Evolutionary conservation across 2,113 vertebrate genomes (phyloP).

Genomic region (Passer domesticus): DNA sequence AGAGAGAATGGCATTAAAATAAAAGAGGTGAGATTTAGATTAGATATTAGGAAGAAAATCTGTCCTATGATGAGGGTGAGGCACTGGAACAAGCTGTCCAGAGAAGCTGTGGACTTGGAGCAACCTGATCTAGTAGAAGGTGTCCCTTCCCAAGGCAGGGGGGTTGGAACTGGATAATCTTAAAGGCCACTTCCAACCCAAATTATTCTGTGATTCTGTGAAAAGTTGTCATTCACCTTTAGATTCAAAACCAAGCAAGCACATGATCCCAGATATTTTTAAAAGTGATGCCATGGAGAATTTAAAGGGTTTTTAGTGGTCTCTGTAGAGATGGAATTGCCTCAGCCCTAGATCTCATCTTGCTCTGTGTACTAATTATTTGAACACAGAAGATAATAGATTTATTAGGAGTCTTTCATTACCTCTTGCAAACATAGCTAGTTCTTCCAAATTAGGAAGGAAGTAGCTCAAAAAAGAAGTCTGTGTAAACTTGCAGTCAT

Average conservation of each 20-base stretch:
- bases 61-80: not conserved
- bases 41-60: not conserved
- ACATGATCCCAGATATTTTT: not conserved
- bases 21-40: not conserved
- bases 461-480: not conserved
- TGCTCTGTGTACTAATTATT: not conserved
- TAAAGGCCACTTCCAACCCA: not conserved
- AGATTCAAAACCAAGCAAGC: not conserved
- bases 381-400: not conserved
- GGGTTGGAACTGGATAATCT: not conserved
- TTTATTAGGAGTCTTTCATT: not conserved
- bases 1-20: not conserved
- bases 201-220: not conserved
- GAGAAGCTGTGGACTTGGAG: not conserved
- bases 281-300: not conserved
- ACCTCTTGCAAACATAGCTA: not conserved
- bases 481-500: not conserved
- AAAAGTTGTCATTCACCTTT: not conserved
- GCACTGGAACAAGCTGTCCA: not conserved
- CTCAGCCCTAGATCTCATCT: not conserved
- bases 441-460: not conserved
- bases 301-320: not conserved
- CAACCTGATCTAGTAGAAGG: not conserved
- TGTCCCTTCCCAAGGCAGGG: not conserved
- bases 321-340: not conserved